Conservation (phyloP, 2,113 vertebrate genomes). For the Centropus bengalensis region DNA sequence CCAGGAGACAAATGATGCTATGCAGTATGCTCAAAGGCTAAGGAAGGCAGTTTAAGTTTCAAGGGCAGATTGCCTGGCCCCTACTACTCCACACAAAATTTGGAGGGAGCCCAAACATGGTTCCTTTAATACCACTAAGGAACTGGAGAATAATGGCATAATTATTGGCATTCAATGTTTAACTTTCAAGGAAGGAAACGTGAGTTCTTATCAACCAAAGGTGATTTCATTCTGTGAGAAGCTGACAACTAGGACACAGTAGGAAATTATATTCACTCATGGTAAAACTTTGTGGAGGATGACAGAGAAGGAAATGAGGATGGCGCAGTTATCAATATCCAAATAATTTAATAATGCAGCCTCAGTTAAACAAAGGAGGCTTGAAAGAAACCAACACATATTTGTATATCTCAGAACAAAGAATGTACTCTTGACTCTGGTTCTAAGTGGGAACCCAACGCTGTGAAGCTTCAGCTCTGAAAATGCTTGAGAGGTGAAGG, state of each 20-base stretch:
- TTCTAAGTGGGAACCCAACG: not conserved
- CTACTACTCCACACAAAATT: not conserved
- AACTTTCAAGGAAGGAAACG: not conserved
- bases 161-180: not conserved
- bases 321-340: not conserved
- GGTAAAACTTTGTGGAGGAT: not conserved
- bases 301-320: not conserved
- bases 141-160: not conserved
- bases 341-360: not conserved
- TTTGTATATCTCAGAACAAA: not conserved
- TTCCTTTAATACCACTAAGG: not conserved
- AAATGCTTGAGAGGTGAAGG: not conserved
- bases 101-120: not conserved
- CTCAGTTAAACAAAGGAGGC: not conserved
- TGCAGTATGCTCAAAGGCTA: not conserved
- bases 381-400: not conserved
- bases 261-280: not conserved
- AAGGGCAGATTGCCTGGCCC: not conserved
- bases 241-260: not conserved
- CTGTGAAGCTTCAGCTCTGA: not conserved
- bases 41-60: not conserved
- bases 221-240: not conserved
- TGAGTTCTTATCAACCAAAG: not conserved
- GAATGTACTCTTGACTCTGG: not conserved
- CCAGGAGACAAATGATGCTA: not conserved